Evolutionary conservation across 2,113 vertebrate species (phyloP).

Genomic region (Aramus guarauna): DNA sequence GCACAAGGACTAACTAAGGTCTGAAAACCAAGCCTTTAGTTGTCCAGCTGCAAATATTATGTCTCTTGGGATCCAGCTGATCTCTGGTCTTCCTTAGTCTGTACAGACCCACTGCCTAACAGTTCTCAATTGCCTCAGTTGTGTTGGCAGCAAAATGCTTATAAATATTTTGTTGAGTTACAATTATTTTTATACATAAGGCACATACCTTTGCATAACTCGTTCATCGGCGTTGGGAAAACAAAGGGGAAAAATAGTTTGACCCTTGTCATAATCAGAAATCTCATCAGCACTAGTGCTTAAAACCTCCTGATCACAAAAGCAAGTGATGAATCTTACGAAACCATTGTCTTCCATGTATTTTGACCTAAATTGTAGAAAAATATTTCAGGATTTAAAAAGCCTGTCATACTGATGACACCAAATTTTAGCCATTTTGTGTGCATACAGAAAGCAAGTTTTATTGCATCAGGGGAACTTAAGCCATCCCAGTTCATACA

Average conservation of each 20-base stretch:
- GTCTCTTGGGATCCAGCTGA: not conserved
- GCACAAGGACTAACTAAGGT: not conserved
- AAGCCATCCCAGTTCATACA: accelerated
- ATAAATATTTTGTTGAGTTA: not conserved
- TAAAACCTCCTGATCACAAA: not conserved
- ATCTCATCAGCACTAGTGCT: not conserved
- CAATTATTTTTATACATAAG: not conserved
- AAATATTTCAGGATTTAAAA: not conserved
- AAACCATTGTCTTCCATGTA: not conserved
- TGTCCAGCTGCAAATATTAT: not conserved
- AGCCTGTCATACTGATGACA: not conserved
- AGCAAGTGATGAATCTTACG: not conserved
- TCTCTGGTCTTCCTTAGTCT: not conserved
- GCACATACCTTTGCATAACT: not conserved
- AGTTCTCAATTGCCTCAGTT: not conserved
- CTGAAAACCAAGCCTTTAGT: not conserved
- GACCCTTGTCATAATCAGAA: not conserved
- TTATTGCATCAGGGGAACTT: not conserved
- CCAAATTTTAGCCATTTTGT: not conserved
- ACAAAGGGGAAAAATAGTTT: not conserved
- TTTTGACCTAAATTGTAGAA: not conserved
- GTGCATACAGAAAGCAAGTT: not conserved
- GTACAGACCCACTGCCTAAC: not conserved
- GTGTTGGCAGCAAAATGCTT: not conserved
- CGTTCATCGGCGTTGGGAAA: not conserved